Evolutionary conservation across 2,113 vertebrate species (phyloP).

Genomic region (Phalacrocorax brasilianus): DNA sequence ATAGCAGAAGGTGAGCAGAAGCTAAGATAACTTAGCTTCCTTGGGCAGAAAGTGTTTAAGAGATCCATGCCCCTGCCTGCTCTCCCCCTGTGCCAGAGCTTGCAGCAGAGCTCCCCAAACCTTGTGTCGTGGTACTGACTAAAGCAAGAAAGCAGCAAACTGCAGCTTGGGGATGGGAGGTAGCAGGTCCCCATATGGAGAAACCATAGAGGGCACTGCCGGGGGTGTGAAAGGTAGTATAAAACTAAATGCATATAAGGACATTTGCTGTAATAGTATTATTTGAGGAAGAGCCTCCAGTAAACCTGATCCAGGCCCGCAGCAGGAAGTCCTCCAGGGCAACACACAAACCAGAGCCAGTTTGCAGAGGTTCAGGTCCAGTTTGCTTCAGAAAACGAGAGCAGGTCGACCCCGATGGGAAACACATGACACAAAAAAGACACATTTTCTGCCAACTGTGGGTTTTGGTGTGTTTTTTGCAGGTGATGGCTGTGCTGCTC

Average conservation of each 20-base stretch:
- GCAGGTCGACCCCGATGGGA: neutral
- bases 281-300: neutral
- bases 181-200: accelerated
- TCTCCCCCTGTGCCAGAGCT: neutral
- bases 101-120: neutral
- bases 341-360: neutral
- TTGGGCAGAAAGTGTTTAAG: neutral
- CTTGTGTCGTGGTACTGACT: neutral
- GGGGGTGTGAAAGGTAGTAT: accelerated
- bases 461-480: neutral
- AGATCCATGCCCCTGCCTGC: neutral
- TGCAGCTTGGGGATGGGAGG: neutral
- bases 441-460: neutral
- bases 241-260: neutral
- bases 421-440: accelerated
- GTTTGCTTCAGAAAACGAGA: neutral
- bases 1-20: neutral
- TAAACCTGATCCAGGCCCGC: neutral
- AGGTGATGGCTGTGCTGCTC: conserved; percentile 75
- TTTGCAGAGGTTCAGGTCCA: neutral
- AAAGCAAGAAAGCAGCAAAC: neutral
- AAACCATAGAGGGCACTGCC: neutral
- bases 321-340: neutral
- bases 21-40: neutral
- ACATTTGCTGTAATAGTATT: neutral